Conservation (phyloP, 2,113 vertebrate genomes). For the Euleptes europaea region DNA sequence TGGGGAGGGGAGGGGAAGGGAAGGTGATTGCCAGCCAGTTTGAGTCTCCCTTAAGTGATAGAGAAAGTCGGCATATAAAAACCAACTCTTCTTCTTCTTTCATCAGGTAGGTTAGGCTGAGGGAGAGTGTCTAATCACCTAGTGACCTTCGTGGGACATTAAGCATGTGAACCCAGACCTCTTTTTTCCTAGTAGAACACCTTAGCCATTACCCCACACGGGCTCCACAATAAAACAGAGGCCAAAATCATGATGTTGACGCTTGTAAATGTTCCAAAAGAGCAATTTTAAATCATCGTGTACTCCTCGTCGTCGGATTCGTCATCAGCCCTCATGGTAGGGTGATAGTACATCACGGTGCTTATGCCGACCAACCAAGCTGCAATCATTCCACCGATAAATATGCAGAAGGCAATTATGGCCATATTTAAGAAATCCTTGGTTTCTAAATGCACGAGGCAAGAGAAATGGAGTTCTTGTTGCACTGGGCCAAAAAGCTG, state of each 20-base stretch:
- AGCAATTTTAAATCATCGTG: neutral
- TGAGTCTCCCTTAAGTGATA: no score
- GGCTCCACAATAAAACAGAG: neutral
- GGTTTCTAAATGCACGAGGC: neutral
- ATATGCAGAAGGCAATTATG: neutral
- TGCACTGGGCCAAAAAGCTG: neutral
- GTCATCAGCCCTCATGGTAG: neutral
- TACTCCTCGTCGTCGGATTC: neutral
- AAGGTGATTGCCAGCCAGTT: no score
- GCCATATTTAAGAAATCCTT: neutral
- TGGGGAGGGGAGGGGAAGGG: no score
- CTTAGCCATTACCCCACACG: no score
- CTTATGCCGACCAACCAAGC: neutral
- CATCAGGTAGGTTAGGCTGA: no score
- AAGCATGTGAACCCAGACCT: no score
- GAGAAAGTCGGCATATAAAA: no score
- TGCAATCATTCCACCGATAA: neutral
- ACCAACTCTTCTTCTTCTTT: no score
- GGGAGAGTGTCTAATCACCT: no score
- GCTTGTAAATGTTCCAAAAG: neutral
- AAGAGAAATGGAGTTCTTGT: neutral
- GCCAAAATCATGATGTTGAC: neutral
- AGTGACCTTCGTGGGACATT: no score
- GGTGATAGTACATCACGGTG: conserved; percentile 18
- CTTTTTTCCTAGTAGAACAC: no score